Percentiles rank a stretch among this genome's conserved stretches.
Conservation (phyloP, 1,140 invertebrate genomes). For the Cydia amplana region DNA sequence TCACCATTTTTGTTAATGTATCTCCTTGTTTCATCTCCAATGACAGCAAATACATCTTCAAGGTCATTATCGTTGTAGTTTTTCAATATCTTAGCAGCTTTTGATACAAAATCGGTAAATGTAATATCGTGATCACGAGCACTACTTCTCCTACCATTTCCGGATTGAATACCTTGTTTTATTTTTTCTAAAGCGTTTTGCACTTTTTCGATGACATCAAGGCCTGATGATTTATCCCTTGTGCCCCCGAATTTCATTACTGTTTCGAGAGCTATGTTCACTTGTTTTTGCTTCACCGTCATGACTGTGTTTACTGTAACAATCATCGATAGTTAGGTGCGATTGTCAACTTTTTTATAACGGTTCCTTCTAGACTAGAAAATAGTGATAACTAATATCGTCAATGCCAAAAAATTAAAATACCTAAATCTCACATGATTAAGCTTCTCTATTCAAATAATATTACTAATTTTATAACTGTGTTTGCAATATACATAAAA, state of each 20-base stretch:
- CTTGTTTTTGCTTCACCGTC: not conserved
- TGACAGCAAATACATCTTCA: not conserved
- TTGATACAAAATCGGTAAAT: not conserved
- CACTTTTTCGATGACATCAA: not conserved
- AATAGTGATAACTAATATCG: too few species aligned
- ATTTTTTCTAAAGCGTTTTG: not conserved
- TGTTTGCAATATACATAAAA: too few species aligned
- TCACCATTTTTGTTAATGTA: not conserved
- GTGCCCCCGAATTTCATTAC: not conserved
- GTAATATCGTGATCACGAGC: not conserved
- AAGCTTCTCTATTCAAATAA: too few species aligned
- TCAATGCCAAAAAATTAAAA: too few species aligned
- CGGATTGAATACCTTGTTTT: not conserved
- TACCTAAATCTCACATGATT: too few species aligned
- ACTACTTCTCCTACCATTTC: not conserved
- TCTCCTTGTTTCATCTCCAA: constrained; percentile 2
- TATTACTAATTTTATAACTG: too few species aligned
- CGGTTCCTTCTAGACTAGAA: not conserved
- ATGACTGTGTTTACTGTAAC: not conserved
- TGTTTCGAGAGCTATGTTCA: not conserved
- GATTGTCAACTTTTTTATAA: not conserved
- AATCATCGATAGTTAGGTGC: not conserved
- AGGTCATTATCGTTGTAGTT: not conserved
- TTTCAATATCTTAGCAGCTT: constrained; percentile 3
- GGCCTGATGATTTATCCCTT: not conserved